Conservation (phyloP, 2,113 vertebrate species). For the Lampris megalopsis region DNA sequence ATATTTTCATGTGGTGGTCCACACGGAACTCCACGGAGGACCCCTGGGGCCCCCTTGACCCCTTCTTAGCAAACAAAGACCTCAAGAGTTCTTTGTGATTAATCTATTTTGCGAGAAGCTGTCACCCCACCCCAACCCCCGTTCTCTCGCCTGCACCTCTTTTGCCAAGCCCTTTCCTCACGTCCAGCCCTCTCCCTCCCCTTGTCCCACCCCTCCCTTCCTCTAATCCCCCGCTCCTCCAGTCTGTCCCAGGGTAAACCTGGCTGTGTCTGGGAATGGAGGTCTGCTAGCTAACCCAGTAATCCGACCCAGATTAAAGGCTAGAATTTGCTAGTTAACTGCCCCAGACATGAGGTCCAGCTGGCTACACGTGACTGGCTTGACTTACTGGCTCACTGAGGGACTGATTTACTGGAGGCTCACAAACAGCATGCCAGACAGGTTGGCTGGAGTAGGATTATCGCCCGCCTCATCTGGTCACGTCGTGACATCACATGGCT, state of each 20-base stretch:
- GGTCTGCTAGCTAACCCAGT: slow-evolving; percentile 22
- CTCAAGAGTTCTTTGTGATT: too few relatives aligned
- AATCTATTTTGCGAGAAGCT: too few relatives aligned
- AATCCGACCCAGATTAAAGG: slow-evolving; percentile 72
- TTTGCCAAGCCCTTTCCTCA: background rate
- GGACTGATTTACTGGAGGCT: slow-evolving; percentile 34
- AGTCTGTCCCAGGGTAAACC: slow-evolving; percentile 19
- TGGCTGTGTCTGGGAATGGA: slow-evolving; percentile 31
- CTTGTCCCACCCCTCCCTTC: background rate
- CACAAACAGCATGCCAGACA: slow-evolving; percentile 37
- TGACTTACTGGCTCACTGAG: background rate
- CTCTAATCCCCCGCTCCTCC: background rate
- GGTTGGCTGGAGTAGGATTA: slow-evolving; percentile 37
- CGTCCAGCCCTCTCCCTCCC: slow-evolving; percentile 3
- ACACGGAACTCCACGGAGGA: too few relatives aligned
- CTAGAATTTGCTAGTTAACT: slow-evolving; percentile 46
- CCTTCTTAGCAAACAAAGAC: too few relatives aligned
- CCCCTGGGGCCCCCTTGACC: too few relatives aligned
- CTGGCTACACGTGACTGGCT: slow-evolving; percentile 31
- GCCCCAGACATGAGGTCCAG: background rate
- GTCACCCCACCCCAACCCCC: background rate
- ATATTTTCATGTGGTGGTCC: too few relatives aligned
- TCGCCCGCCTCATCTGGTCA: slow-evolving; percentile 31
- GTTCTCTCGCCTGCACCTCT: background rate
- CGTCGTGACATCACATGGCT: slow-evolving; percentile 28